Conservation (phyloP, 2,113 vertebrate species). For the Clupea harengus region DNA sequence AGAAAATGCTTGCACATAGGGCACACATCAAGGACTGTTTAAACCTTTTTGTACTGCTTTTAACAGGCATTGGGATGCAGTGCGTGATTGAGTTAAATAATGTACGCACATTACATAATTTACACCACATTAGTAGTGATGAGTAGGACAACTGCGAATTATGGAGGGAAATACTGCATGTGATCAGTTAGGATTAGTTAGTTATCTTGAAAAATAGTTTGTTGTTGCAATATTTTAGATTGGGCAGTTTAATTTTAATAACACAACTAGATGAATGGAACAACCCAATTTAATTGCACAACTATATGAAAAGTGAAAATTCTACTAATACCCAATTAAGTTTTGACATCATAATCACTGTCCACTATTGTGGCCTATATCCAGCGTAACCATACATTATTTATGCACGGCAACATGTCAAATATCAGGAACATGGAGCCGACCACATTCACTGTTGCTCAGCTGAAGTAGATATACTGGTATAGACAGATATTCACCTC, state of each 20-base stretch:
- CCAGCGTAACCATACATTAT: too few relatives aligned
- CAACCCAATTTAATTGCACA: too few relatives aligned
- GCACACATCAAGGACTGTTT: neutral
- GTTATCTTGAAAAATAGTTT: neutral
- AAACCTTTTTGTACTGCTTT: neutral
- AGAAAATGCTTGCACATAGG: neutral
- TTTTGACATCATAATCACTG: too few relatives aligned
- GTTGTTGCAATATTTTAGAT: neutral
- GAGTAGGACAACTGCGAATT: neutral
- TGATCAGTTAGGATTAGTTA: neutral
- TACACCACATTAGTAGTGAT: neutral
- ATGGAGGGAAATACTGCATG: neutral
- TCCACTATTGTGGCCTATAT: too few relatives aligned
- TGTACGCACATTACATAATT: neutral
- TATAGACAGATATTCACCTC: neutral
- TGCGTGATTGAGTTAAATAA: neutral
- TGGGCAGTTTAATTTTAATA: neutral
- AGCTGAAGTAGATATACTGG: too few relatives aligned
- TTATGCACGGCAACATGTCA: too few relatives aligned
- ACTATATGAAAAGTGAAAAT: too few relatives aligned
- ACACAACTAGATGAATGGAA: too few relatives aligned
- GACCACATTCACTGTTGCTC: too few relatives aligned
- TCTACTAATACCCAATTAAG: too few relatives aligned
- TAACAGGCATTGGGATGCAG: neutral
- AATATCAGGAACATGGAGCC: too few relatives aligned